phyloP scores from a whole-genome alignment of 2,797 vertebrate species.

The Typhlichthys eigenmanni region DNA sequence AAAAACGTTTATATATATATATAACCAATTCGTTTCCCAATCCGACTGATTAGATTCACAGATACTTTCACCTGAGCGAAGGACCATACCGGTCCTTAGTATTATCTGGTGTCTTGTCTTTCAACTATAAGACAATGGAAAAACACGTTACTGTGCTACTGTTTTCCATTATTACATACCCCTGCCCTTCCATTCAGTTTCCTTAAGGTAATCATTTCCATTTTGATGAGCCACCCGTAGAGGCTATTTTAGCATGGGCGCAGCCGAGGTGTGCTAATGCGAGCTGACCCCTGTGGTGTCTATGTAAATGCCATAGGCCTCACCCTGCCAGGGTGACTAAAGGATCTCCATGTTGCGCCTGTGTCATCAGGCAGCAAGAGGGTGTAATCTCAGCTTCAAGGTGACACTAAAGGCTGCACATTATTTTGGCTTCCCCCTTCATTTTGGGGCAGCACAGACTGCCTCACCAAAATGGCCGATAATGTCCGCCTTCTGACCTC shows the following conservation, averaged over 20 bases:
- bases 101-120: constrained; percentile 55
- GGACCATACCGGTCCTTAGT: constrained; percentile 33
- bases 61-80: constrained; percentile 36
- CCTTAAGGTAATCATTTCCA: constrained; percentile 74
- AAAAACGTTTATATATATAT: constrained; percentile 20
- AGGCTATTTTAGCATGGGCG: constrained; percentile 63
- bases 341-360: constrained; percentile 72
- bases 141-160: constrained; percentile 32
- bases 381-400: constrained; percentile 98
- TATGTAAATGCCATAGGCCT: constrained; percentile 70
- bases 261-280: constrained; percentile 67
- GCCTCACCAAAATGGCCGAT: constrained; percentile 93
- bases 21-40: constrained; percentile 28
- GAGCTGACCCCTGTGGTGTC: constrained; percentile 62
- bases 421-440: constrained; percentile 87
- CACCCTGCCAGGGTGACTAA: constrained; percentile 69
- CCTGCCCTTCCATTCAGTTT: constrained; percentile 59
- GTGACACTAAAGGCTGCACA: constrained; percentile 89
- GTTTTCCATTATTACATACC: constrained; percentile 60
- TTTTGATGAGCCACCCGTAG: constrained; percentile 73
- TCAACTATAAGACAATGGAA: constrained; percentile 50
- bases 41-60: constrained; percentile 38
- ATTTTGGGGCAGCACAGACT: constrained; percentile 91
- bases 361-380: constrained; percentile 78
- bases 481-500: constrained; percentile 88